phyloP scores from a whole-genome alignment of 2,888 invertebrate genomes.

The Papilio elwesi region DNA sequence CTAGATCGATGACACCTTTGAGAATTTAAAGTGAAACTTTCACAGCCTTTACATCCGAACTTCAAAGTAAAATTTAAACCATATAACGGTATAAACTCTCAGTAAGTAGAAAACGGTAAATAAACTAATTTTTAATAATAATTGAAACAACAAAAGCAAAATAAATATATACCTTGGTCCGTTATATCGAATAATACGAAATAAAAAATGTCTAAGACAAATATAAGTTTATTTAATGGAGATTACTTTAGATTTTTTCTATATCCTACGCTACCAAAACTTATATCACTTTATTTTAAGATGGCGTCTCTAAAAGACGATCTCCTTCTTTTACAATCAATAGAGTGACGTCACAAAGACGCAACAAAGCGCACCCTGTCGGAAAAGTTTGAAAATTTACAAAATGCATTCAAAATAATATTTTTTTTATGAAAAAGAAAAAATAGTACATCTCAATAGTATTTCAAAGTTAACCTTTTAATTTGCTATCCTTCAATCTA shows the following conservation, averaged over 20 bases:
- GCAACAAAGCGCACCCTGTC: conserved; percentile 68
- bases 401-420: conserved; percentile 46
- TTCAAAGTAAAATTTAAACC: conserved; percentile 53
- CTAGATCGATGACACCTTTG: conserved; percentile 75
- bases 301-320: conserved; percentile 83
- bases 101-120: conserved; percentile 73
- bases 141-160: conserved; percentile 69
- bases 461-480: neutral
- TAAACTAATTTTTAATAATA: conserved; percentile 72
- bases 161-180: conserved; percentile 90
- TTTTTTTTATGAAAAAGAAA: neutral
- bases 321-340: conserved; percentile 78
- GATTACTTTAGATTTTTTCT: conserved; percentile 82
- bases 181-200: conserved; percentile 87
- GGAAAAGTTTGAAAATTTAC: conserved; percentile 48
- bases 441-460: neutral
- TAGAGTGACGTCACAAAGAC: conserved; percentile 83
- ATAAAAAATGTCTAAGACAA: conserved; percentile 73
- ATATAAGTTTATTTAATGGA: conserved; percentile 68
- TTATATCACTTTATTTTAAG: conserved; percentile 84
- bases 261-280: conserved; percentile 85
- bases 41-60: conserved; percentile 44
- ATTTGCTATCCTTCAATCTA: neutral
- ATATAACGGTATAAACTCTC: conserved; percentile 73
- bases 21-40: conserved; percentile 49